Percentiles rank a stretch among this genome's conserved stretches.
Evolutionary conservation across 1,140 invertebrate species (phyloP).

Genomic region (Melitaea cinxia): DNA sequence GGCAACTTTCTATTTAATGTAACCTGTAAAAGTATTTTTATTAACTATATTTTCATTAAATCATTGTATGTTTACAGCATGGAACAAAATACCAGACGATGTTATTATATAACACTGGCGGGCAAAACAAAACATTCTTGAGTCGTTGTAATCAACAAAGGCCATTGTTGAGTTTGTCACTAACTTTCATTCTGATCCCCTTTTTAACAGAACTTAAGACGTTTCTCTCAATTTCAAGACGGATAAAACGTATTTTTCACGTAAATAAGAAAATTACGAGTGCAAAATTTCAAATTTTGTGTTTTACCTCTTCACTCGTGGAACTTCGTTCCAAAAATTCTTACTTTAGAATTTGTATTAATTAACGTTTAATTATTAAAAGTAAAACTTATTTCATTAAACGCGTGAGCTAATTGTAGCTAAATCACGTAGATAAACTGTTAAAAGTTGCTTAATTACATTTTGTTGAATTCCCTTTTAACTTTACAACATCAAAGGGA

Average conservation of each 20-base stretch:
- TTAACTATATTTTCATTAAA: too few relatives aligned
- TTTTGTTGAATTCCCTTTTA: constrained; percentile 2
- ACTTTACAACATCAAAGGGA: background rate
- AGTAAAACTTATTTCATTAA: background rate
- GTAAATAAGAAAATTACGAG: too few relatives aligned
- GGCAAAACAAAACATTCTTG: background rate
- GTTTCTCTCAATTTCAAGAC: background rate
- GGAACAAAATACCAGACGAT: too few relatives aligned
- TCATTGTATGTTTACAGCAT: too few relatives aligned
- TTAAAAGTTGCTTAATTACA: background rate
- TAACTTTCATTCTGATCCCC: background rate
- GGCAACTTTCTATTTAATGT: too few relatives aligned
- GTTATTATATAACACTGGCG: background rate
- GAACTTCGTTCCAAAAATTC: background rate
- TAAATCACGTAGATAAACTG: background rate
- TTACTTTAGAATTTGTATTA: too few relatives aligned
- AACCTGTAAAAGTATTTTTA: too few relatives aligned
- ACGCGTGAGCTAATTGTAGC: background rate
- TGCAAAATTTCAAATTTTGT: too few relatives aligned
- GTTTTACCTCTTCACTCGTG: too few relatives aligned
- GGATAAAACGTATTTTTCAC: too few relatives aligned
- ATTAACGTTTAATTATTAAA: too few relatives aligned
- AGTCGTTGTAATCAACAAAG: background rate
- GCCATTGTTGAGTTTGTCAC: constrained; percentile 15
- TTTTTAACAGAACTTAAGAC: background rate